Evolutionary conservation across 53 echinoderm and acorn worm species (phyloP), one percentile per base, ranked within the genome.

Genomic region (Hippasteria phrygiana): DNA sequence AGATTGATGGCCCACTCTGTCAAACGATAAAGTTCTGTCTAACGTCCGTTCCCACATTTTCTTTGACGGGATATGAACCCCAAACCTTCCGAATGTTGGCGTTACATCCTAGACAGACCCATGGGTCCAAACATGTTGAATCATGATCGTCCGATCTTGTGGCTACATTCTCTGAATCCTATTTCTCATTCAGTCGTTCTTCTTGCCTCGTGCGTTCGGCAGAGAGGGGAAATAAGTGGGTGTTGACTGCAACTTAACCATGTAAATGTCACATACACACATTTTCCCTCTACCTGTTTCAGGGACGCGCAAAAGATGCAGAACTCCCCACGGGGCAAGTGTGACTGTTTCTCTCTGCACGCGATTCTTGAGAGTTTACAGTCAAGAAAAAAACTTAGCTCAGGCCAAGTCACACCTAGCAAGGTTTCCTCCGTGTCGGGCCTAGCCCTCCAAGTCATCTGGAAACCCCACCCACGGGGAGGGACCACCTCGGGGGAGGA

Each of bases 401-500:
- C 12, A 10, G 69, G 69, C 69, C 69, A 40, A 66, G 67, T 66
- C 67, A 35, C 67, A 73, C 73, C 73, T 43, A 26, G 73, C 43
- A 14, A 32, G 42, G 73, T 73, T 73, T 73, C 73, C 73, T 73
- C 41, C 41, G 73, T 73, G 43, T 43, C 43, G 43, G 73, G 43
- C 73, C 73, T 22, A 73, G 41, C 43, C 43, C 43, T 12, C 20
- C 18, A n/a, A 40, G 24, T 73, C 73, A 73, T 43, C 73, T 73
- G 73, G 73, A 73, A 73, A 73, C 73, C 73, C 24, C 73, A 24
- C 73, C 73, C 73, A 9, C 24, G 22, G 73, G 73, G 73, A 40
- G 34, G 69, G 3, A 35, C 32, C 34, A 20, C 28, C 24, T 27
- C 3, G 31, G 34, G 27, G 34, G 10, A 37, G 35, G 38, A 37